These are phyloP conservation scores for Ambastaia sidthimunki DNA, from an alignment of 2,797 vertebrate genomes.

Conservation along the genomic window DNA sequence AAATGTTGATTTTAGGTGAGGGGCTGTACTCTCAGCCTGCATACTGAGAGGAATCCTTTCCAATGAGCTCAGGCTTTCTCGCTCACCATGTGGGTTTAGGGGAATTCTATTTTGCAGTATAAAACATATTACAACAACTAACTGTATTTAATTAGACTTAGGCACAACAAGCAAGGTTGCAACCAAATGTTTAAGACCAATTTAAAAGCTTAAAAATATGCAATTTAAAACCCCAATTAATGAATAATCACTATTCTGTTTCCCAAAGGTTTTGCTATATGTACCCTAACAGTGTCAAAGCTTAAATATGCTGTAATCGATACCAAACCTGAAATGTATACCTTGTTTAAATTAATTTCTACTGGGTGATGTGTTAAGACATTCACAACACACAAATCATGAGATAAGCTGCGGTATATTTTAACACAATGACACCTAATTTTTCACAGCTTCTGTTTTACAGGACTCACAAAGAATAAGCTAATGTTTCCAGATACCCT, in stretches of 20 bases:
- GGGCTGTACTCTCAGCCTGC: slow-evolving; percentile 18
- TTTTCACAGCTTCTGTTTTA: background rate
- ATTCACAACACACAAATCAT: background rate
- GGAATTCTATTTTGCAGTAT: slow-evolving; percentile 6
- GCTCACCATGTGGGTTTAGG: slow-evolving; percentile 26
- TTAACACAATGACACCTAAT: background rate
- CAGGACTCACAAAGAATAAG: background rate
- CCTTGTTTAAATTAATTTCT: background rate
- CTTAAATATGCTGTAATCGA: background rate
- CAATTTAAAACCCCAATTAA: background rate
- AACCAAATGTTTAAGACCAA: background rate
- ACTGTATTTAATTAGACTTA: slow-evolving; percentile 1
- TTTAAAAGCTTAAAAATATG: background rate
- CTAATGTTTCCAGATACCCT: background rate
- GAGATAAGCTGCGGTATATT: background rate
- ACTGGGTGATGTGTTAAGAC: background rate
- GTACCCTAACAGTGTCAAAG: background rate
- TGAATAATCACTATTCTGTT: background rate
- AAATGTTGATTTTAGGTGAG: slow-evolving; percentile 47
- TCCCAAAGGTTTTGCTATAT: background rate
- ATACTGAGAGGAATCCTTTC: slow-evolving; percentile 16
- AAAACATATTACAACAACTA: background rate
- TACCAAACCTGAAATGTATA: background rate
- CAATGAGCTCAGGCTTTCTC: slow-evolving; percentile 34
- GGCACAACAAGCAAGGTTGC: background rate